Evolutionary conservation across 2,113 vertebrate genomes (phyloP).

Genomic region (Dolichallabes microphthalmus): DNA sequence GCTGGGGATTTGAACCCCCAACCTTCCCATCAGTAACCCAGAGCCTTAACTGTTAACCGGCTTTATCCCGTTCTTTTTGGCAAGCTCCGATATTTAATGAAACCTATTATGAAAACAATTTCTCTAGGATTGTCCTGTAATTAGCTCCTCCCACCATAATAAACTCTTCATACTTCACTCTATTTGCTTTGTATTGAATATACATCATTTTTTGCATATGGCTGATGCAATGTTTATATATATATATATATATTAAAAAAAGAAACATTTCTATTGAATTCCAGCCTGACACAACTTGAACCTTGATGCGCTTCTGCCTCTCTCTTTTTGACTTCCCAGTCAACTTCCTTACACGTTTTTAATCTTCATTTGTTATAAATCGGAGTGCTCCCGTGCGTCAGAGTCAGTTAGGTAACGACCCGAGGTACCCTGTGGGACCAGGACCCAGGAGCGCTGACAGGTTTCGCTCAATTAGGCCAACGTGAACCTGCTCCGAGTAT

Average conservation of each 20-base stretch:
- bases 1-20: no score
- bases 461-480: slow-evolving; percentile 23
- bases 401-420: slow-evolving; percentile 9
- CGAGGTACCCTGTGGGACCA: background rate
- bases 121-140: background rate
- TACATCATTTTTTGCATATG: no score
- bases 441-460: slow-evolving; percentile 13
- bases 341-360: background rate
- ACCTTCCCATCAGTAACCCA: no score
- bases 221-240: no score
- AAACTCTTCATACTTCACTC: no score
- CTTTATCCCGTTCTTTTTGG: no score
- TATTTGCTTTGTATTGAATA: no score
- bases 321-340: background rate
- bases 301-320: background rate
- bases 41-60: no score
- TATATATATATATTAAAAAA: no score
- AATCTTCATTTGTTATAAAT: slow-evolving; percentile 19
- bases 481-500: background rate
- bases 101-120: no score
- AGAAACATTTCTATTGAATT: background rate
- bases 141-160: background rate
- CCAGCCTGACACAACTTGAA: background rate
- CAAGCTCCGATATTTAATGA: no score
- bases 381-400: background rate